phyloP scores from a whole-genome alignment of 1,140 invertebrate species.

The Zelostemma sp. region DNA sequence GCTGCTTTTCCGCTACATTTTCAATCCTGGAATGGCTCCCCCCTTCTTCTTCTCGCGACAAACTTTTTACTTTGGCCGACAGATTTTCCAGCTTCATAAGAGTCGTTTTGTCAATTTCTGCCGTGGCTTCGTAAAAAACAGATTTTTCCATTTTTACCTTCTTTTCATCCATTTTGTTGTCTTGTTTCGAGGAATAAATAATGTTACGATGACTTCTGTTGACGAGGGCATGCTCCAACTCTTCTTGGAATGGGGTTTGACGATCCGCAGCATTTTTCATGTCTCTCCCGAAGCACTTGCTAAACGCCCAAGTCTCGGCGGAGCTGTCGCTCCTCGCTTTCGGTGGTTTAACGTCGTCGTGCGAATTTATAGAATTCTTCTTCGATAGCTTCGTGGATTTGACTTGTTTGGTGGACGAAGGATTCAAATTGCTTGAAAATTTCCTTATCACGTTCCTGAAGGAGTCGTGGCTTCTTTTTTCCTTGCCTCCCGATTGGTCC shows the following conservation, averaged over 20 bases:
- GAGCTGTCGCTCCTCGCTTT: constrained; percentile 27
- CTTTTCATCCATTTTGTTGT: constrained; percentile 19
- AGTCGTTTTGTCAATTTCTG: constrained; percentile 5
- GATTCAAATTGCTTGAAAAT: constrained; percentile 39
- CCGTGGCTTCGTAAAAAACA: neutral
- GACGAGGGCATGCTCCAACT: constrained; percentile 47
- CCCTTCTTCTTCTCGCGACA: constrained; percentile 19
- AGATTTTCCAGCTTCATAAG: constrained; percentile 23
- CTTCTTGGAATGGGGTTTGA: constrained; percentile 55
- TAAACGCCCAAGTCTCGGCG: constrained; percentile 40
- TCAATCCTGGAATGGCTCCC: too few species aligned
- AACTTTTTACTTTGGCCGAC: constrained; percentile 10
- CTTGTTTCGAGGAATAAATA: constrained; percentile 25
- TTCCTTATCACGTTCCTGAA: constrained; percentile 47
- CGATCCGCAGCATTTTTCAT: constrained; percentile 33
- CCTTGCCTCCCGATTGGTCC: constrained; percentile 9
- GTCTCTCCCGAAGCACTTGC: constrained; percentile 48
- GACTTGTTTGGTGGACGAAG: constrained; percentile 22
- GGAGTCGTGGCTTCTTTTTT: constrained; percentile 44
- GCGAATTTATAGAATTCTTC: constrained; percentile 50
- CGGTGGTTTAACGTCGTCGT: constrained; percentile 23
- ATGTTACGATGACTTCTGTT: constrained; percentile 35
- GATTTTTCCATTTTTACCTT: constrained; percentile 2
- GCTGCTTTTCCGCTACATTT: too few species aligned
- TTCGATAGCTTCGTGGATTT: constrained; percentile 41